Conservation (phyloP, 2,113 vertebrate genomes). For the Nasalis larvatus region DNA sequence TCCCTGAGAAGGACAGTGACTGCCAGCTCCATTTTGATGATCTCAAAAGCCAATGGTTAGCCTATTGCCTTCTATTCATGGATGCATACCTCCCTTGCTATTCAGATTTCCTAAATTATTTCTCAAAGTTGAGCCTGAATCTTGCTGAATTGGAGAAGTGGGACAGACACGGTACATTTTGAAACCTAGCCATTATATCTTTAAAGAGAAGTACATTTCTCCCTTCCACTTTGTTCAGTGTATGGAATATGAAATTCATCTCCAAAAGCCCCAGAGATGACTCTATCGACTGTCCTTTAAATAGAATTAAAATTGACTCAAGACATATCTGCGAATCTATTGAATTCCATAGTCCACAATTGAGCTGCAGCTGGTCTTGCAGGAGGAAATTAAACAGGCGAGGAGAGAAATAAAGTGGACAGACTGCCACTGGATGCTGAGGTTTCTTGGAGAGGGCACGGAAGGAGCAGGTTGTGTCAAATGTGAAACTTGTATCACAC, state of each 20-base stretch:
- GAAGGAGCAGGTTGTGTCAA: not conserved
- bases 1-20: not conserved
- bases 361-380: slow-evolving; percentile 65
- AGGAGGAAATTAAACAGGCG: slow-evolving; percentile 72
- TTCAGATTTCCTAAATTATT: slow-evolving; percentile 15
- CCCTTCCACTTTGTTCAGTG: slow-evolving; percentile 22
- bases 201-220: slow-evolving; percentile 67
- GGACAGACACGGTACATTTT: not conserved
- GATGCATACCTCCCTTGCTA: not conserved
- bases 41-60: not conserved
- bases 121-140: not conserved
- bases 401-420: slow-evolving; percentile 23
- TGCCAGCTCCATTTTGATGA: not conserved
- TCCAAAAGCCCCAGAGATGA: slow-evolving; percentile 82
- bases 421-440: not conserved
- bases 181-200: slow-evolving; percentile 41
- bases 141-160: slow-evolving; percentile 26
- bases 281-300: slow-evolving; percentile 87
- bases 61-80: not conserved
- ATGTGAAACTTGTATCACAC: not conserved
- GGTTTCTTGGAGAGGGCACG: not conserved
- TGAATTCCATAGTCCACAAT: slow-evolving; percentile 80
- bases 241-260: slow-evolving; percentile 81
- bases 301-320: slow-evolving; percentile 88
- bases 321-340: slow-evolving; percentile 84